Evolutionary conservation across 2,888 invertebrate genomes (phyloP).

Genomic region (Cancer borealis): DNA sequence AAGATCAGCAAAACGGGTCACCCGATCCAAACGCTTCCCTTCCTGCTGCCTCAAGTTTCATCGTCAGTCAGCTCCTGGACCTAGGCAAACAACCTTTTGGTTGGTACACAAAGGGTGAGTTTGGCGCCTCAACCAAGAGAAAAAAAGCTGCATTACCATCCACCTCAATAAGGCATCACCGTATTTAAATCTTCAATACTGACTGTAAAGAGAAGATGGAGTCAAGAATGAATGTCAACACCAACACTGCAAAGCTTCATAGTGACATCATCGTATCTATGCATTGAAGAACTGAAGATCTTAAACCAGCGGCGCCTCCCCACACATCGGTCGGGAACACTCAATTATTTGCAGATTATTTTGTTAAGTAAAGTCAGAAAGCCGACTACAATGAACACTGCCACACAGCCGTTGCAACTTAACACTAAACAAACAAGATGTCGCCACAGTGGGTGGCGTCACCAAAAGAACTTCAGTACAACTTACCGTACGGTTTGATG

Average conservation of each 20-base stretch:
- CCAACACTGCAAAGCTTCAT: neutral
- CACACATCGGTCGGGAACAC: neutral
- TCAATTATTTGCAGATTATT: too few relatives aligned
- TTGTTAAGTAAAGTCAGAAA: too few relatives aligned
- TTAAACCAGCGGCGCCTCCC: too few relatives aligned
- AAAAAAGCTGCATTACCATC: neutral
- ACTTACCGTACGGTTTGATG: slow-evolving; percentile 47
- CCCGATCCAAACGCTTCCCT: neutral
- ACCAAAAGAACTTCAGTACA: neutral
- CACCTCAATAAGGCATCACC: too few relatives aligned
- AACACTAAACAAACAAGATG: slow-evolving; percentile 1
- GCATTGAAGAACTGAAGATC: too few relatives aligned
- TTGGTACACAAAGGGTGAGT: neutral
- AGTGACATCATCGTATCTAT: neutral
- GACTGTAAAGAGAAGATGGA: neutral
- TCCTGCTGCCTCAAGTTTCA: too few relatives aligned
- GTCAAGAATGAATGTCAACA: neutral
- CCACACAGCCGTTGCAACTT: neutral
- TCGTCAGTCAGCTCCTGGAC: neutral
- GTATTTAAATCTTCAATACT: neutral
- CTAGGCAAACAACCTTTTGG: neutral
- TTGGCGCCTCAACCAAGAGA: neutral
- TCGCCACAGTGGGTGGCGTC: neutral
- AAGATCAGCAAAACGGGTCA: neutral
- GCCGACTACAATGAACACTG: neutral